Evolutionary conservation across 2,797 vertebrate genomes (phyloP).

Genomic region (Zalophus californianus): DNA sequence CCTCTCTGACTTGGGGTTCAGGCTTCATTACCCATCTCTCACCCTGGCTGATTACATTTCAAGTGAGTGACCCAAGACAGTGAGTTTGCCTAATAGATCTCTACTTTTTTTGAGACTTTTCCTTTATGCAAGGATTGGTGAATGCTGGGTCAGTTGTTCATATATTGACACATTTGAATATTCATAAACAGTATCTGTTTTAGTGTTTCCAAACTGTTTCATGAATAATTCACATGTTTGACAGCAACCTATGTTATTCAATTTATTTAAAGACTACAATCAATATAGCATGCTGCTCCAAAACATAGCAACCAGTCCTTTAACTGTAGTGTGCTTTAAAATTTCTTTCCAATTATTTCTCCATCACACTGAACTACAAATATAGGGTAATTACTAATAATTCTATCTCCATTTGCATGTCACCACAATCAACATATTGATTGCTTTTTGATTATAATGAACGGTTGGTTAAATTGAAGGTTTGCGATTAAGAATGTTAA

Average conservation of each 20-base stretch:
- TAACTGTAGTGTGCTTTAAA: constrained; percentile 39
- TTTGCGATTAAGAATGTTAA: constrained; percentile 80
- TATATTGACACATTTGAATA: constrained; percentile 75
- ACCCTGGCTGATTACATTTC: neutral
- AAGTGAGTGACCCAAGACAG: neutral
- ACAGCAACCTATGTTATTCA: constrained; percentile 77
- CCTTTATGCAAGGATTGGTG: constrained; percentile 31
- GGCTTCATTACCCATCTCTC: neutral
- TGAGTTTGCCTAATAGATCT: neutral
- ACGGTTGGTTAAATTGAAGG: constrained; percentile 80
- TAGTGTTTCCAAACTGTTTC: constrained; percentile 48
- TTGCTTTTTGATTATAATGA: constrained; percentile 85
- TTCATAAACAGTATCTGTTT: constrained; percentile 70
- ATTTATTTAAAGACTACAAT: constrained; percentile 81
- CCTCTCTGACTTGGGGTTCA: neutral
- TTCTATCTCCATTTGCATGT: constrained; percentile 75
- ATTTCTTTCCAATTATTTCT: constrained; percentile 65
- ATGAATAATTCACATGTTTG: constrained; percentile 80
- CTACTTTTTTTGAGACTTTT: constrained; percentile 11
- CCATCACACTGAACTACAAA: constrained; percentile 67
- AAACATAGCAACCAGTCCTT: constrained; percentile 53
- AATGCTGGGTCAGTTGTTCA: constrained; percentile 54
- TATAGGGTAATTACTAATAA: constrained; percentile 80
- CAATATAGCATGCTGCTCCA: constrained; percentile 50
- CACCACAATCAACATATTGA: constrained; percentile 84